Base-by-base conservation (phyloP, 1,140 invertebrate genomes). In the Drosophila burlai region DNA sequence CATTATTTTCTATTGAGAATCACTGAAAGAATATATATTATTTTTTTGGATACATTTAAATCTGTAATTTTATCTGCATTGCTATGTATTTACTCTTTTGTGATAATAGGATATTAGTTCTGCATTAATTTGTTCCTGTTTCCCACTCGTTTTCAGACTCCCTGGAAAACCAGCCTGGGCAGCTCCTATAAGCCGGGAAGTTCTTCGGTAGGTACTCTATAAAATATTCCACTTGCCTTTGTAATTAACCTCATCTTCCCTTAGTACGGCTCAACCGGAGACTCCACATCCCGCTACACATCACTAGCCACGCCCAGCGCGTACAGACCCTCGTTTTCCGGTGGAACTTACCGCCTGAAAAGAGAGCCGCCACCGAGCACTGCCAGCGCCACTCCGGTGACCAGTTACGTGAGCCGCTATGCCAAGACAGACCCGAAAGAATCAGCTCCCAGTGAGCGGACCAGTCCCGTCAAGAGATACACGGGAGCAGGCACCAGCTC, bases 261-360 rank as follows among this genome's bases (percentile, higher is more conserved):
- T 65, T 50, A 93, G 92, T 93, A 93, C 29, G 81, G 85, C 3
- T 59, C 83, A 2, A 73, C 87, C 2, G 78, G 77, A 13, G 92
- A 93, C 47, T 55, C 81, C 43, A 85, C 73, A 6, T 75, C 91
- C 16, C 84, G 91, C 2, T 92, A 92, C 47, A 83, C 54, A 4
- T 91, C 91, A 6, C 55, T 93, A 49, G 65, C 85, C 65, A 80
- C 92, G 24, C 92, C 92, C 13, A 91, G 81, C 34, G 67, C 90
- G 38, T 93, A 91, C 63, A 81, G 92, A 40, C 92, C 92, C 0
- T 93, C 92, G 2, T 93, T 92, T 67, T 92, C 92, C 0, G 87
- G 92, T 2, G 92, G 92, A 8, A 93, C 92, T 0, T 93, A 93
- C 74, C 92, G 92, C 38, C 65, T 90, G 4, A 91, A 91, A 58